phyloP scores from a whole-genome alignment of 2,888 invertebrate genomes.

The Bursaphelenchus okinawaensis region DNA sequence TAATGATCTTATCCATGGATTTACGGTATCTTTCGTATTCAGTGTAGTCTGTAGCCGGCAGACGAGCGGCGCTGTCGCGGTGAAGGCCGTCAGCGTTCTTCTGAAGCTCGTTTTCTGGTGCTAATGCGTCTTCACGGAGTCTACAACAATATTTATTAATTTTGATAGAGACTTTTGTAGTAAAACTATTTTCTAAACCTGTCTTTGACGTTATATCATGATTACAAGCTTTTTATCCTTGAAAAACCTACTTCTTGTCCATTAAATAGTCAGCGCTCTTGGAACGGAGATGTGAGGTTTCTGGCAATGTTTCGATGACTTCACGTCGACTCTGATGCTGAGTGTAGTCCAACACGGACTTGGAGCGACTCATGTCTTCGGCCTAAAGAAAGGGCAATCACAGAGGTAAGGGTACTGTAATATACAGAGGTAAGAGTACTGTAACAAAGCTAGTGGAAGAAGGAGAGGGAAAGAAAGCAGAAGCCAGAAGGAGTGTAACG shows the following conservation, averaged over 20 bases:
- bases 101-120: constrained; percentile 57
- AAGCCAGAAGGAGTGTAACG: background rate
- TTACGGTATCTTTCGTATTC: constrained; percentile 58
- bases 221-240: too few relatives aligned
- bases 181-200: too few relatives aligned
- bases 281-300: constrained; percentile 47
- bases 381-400: constrained; percentile 2
- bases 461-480: constrained; percentile 12
- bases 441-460: constrained; percentile 15
- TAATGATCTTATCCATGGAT: constrained; percentile 48
- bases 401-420: constrained; percentile 7
- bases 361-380: constrained; percentile 27
- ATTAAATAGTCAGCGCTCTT: constrained; percentile 56
- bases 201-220: too few relatives aligned
- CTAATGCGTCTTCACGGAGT: constrained; percentile 51
- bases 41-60: constrained; percentile 25
- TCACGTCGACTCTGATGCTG: constrained; percentile 43
- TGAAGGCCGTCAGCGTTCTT: constrained; percentile 43
- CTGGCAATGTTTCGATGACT: constrained; percentile 29
- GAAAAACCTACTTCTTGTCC: constrained; percentile 44
- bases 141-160: constrained; percentile 35
- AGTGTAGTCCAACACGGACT: constrained; percentile 37
- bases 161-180: too few relatives aligned
- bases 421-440: background rate
- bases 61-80: background rate